Percentiles rank a stretch among this genome's conserved stretches.
These are phyloP conservation scores for Microplitis demolitor DNA, from an alignment of 1,140 invertebrate species.

Conservation along the genomic window DNA sequence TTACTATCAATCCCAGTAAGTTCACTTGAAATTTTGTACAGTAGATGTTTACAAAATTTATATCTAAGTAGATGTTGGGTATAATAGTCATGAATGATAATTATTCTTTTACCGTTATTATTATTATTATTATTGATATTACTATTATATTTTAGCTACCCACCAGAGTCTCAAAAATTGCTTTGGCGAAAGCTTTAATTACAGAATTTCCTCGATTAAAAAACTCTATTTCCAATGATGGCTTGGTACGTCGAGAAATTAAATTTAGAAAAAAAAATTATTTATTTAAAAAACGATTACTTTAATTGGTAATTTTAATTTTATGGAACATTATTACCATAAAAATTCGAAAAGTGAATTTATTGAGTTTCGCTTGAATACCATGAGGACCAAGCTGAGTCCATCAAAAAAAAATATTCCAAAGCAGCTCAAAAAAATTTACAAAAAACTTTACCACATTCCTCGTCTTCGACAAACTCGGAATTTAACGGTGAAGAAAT, in stretches of 20 bases:
- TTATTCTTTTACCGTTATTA: too few species aligned
- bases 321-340: slow-evolving; percentile 5
- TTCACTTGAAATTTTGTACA: neutral
- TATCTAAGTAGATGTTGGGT: too few species aligned
- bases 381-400: neutral
- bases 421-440: neutral
- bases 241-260: neutral
- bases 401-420: neutral
- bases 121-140: too few species aligned
- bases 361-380: neutral
- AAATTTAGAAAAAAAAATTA: neutral
- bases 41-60: too few species aligned
- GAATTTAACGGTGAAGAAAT: neutral
- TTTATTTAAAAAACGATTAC: neutral
- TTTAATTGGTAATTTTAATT: neutral
- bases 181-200: neutral
- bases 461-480: neutral
- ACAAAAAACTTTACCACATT: neutral
- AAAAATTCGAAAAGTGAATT: neutral
- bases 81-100: too few species aligned
- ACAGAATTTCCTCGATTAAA: neutral
- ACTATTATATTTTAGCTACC: neutral
- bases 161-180: neutral
- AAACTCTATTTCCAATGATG: neutral
- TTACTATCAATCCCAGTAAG: neutral